phyloP scores from a whole-genome alignment of 2,888 invertebrate species.

The Folsomia manolachei region DNA sequence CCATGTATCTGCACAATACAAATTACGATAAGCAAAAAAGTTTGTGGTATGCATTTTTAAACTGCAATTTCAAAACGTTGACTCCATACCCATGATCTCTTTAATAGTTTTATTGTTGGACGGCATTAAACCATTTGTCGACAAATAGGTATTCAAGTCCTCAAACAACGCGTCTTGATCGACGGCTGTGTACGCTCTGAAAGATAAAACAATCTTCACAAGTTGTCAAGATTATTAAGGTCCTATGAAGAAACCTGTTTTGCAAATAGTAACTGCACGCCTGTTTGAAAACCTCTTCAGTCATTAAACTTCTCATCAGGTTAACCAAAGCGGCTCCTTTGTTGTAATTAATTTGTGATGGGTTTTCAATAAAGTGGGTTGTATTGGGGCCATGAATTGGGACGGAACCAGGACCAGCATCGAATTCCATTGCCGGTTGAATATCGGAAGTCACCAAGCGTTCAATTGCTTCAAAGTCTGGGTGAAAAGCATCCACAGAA shows the following conservation, averaged over 20 bases:
- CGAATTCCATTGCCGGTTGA: constrained; percentile 29
- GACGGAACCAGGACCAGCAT: constrained; percentile 11
- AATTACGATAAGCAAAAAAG: too few relatives aligned
- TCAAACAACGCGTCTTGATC: constrained; percentile 28
- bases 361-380: constrained; percentile 11
- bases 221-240: neutral
- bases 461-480: constrained; percentile 11
- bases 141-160: constrained; percentile 5
- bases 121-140: neutral
- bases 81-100: constrained; percentile 32
- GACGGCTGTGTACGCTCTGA: constrained; percentile 20
- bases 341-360: constrained; percentile 15
- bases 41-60: too few relatives aligned
- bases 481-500: neutral
- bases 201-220: neutral
- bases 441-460: constrained; percentile 13
- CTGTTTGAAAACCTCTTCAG: neutral
- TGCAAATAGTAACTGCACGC: constrained; percentile 13
- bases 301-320: constrained; percentile 19
- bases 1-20: too few relatives aligned
- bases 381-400: constrained; percentile 20
- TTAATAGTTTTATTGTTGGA: constrained; percentile 8
- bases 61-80: too few relatives aligned
- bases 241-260: neutral
- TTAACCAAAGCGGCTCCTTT: constrained; percentile 22